Evolutionary conservation across 2,888 invertebrate species (phyloP).

Genomic region (Xylophagus ater): DNA sequence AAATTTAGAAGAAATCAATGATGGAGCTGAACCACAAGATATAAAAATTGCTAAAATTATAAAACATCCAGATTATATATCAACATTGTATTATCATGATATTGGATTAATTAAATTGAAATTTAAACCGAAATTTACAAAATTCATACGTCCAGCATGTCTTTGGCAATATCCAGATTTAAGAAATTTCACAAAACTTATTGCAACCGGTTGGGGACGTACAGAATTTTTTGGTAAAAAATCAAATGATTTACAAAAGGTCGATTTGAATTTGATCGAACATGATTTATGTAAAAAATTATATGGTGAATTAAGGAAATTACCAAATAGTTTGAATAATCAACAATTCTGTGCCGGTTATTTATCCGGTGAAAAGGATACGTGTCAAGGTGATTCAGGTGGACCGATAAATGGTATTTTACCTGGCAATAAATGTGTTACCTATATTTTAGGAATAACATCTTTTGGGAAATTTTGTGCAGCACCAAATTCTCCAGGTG

Average conservation of each 20-base stretch:
- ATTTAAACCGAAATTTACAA: constrained; percentile 24
- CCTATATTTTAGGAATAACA: constrained; percentile 29
- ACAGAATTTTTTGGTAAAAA: constrained; percentile 29
- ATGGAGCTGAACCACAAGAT: constrained; percentile 30
- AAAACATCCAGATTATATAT: constrained; percentile 42
- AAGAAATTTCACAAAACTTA: constrained; percentile 25
- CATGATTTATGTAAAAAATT: constrained; percentile 24
- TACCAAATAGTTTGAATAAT: constrained; percentile 33
- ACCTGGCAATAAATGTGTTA: constrained; percentile 30
- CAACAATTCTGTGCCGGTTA: constrained; percentile 40
- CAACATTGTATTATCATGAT: constrained; percentile 45
- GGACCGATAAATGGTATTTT: constrained; percentile 34
- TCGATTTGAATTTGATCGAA: constrained; percentile 26
- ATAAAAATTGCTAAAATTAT: constrained; percentile 38
- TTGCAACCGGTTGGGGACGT: constrained; percentile 38
- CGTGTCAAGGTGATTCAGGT: constrained; percentile 36
- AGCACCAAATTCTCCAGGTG: constrained; percentile 32
- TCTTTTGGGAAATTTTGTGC: constrained; percentile 38
- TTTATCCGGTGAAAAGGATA: constrained; percentile 34
- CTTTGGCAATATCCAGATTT: constrained; percentile 27
- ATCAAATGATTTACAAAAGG: constrained; percentile 36
- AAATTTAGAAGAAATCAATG: constrained; percentile 31
- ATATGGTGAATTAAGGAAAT: constrained; percentile 29
- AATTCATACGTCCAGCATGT: constrained; percentile 34
- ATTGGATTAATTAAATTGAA: constrained; percentile 45